phyloP scores from a whole-genome alignment of 2,113 vertebrate genomes.

The Spermophilus dauricus region DNA sequence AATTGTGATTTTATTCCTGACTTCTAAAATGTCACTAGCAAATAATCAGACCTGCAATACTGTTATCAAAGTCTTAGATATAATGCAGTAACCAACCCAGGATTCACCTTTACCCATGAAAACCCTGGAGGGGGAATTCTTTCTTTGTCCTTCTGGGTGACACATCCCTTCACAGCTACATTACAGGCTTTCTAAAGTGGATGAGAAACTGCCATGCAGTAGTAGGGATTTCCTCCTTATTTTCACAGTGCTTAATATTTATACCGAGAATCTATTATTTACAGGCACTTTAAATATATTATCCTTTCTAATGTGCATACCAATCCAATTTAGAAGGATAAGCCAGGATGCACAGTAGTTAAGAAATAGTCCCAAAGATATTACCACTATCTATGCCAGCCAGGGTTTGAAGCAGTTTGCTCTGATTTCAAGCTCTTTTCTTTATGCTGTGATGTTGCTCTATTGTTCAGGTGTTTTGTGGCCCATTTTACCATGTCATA shows the following conservation, averaged over 20 bases:
- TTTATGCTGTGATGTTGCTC: background rate
- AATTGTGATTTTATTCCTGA: background rate
- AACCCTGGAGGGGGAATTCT: background rate
- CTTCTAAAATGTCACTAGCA: background rate
- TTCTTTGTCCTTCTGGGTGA: background rate
- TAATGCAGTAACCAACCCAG: background rate
- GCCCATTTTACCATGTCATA: background rate
- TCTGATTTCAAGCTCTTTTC: background rate
- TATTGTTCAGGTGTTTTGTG: background rate
- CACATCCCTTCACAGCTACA: background rate
- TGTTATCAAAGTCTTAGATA: background rate
- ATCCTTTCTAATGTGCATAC: background rate
- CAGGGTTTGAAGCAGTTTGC: background rate
- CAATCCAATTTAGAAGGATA: background rate
- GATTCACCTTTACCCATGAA: background rate
- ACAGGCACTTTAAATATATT: background rate
- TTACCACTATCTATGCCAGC: background rate
- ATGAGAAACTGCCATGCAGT: background rate
- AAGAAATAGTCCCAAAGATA: background rate
- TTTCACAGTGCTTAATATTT: conserved; percentile 36
- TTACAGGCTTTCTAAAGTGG: background rate
- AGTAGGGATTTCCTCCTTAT: background rate
- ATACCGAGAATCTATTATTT: background rate
- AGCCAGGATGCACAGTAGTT: background rate
- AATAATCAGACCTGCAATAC: background rate